phyloP scores from a whole-genome alignment of 2,888 invertebrate genomes.

The Thumatha senex region DNA sequence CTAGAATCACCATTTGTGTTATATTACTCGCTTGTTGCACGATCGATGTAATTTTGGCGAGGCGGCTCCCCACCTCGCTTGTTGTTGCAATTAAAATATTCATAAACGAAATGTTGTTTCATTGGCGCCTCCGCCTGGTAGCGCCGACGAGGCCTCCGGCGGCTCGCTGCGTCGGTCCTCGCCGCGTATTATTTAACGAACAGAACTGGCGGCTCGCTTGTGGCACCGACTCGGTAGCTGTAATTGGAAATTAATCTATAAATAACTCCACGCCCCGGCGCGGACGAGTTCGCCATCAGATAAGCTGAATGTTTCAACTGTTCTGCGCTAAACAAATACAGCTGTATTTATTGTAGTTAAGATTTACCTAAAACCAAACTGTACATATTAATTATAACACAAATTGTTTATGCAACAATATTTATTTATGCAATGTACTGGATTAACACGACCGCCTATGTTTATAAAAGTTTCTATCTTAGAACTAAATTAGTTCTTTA shows the following conservation, averaged over 20 bases:
- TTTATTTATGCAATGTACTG: neutral
- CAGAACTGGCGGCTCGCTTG: neutral
- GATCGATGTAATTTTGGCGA: slow-evolving; percentile 15
- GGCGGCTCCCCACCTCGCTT: slow-evolving; percentile 4
- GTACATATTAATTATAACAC: neutral
- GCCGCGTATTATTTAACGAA: slow-evolving; percentile 6
- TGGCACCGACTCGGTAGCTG: neutral
- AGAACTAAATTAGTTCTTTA: neutral
- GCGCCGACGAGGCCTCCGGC: neutral
- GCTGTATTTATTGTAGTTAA: no score
- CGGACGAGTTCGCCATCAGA: neutral
- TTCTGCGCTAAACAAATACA: no score
- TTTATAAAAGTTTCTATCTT: neutral
- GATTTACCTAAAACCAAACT: neutral
- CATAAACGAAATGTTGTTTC: slow-evolving; percentile 22
- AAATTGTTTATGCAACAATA: neutral
- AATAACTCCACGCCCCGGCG: slow-evolving; percentile 3
- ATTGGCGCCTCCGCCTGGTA: slow-evolving; percentile 6
- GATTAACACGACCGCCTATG: neutral
- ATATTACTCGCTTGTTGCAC: slow-evolving; percentile 15
- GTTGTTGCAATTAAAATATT: slow-evolving; percentile 41
- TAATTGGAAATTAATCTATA: slow-evolving; percentile 12
- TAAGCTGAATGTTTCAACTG: neutral
- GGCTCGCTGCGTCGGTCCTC: neutral
- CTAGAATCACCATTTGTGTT: slow-evolving; percentile 1